These are phyloP conservation scores for Perdix hodgsoniae DNA, from an alignment of 2,797 vertebrate genomes.

Conservation along the genomic window DNA sequence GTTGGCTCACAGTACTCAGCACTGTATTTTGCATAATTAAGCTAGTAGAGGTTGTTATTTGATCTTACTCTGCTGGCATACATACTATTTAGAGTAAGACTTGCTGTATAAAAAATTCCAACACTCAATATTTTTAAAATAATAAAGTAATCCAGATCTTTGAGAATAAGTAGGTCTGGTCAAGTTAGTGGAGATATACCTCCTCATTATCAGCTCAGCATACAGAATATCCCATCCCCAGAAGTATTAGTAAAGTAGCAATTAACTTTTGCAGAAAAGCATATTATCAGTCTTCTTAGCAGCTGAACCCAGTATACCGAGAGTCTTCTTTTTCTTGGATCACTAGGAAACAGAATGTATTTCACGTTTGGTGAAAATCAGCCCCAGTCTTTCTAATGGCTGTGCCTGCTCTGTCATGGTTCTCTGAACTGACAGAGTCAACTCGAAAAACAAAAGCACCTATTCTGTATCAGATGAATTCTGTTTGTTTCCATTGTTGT, in stretches of 20 bases:
- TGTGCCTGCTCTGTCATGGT: neutral
- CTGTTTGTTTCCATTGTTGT: neutral
- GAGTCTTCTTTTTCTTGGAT: neutral
- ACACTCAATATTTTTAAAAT: neutral
- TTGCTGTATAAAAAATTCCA: neutral
- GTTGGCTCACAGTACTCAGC: neutral
- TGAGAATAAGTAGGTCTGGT: neutral
- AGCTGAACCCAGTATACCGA: neutral
- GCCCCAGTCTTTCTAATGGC: neutral
- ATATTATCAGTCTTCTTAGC: neutral
- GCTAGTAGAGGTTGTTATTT: neutral
- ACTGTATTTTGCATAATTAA: conserved; percentile 2
- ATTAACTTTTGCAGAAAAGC: neutral
- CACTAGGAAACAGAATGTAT: neutral
- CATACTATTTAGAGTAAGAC: neutral
- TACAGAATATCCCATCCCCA: neutral
- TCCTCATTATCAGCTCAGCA: neutral
- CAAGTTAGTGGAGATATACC: neutral
- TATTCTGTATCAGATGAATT: neutral
- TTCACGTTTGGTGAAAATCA: neutral
- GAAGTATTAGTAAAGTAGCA: neutral
- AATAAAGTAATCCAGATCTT: neutral
- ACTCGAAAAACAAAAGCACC: neutral
- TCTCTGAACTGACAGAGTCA: neutral
- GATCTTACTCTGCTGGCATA: neutral